Evolutionary conservation across 2,888 invertebrate species (phyloP), one percentile per base, ranked within the genome.

Genomic region (Ornithoptera priamus): DNA sequence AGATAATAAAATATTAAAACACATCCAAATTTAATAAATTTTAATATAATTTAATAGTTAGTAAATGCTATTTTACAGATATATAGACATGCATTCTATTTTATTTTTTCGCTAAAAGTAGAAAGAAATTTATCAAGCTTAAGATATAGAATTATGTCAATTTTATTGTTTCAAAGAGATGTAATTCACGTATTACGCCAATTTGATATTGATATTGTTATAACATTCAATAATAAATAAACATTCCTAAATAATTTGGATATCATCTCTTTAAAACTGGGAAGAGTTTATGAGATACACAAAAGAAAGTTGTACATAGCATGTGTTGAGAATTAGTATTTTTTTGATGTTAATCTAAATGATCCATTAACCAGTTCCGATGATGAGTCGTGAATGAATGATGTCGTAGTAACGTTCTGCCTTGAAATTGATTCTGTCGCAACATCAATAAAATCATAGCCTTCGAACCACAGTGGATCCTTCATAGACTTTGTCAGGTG

Each of bases 361-460:
- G 85, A 87, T 83, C 89, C 90, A 88, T 89, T 92, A 92, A 92
- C 92, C 92, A 87, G 88, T 82, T 89, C 85, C 80, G 84, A 81
- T 79, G 90, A 85, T 87, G 89, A 83, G 82, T 88, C 86, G 80
- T 87, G 87, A 85, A 81, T 82, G 82, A 84, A 81, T 84, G 84
- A 81, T 78, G 85, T 80, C 74, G 86, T 78, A 71, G 83, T 85
- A 83, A 77, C 72, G 77, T 82, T 85, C 77, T 80, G 83, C 84
- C 86, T 85, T 81, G 88, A 80, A 81, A 85, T 82, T 80, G 86
- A 84, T 78, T 89, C 87, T 78, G 90, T 88, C 75, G 88, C 86
- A 71, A 81, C 80, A 80, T 87, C 85, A 73, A 72, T 75, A 75
- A 85, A 81, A 74, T 88, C 84, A 76, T 87, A 88, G 75, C 83